phyloP scores from a whole-genome alignment of 2,113 vertebrate genomes.

The Pterocles burchelli region DNA sequence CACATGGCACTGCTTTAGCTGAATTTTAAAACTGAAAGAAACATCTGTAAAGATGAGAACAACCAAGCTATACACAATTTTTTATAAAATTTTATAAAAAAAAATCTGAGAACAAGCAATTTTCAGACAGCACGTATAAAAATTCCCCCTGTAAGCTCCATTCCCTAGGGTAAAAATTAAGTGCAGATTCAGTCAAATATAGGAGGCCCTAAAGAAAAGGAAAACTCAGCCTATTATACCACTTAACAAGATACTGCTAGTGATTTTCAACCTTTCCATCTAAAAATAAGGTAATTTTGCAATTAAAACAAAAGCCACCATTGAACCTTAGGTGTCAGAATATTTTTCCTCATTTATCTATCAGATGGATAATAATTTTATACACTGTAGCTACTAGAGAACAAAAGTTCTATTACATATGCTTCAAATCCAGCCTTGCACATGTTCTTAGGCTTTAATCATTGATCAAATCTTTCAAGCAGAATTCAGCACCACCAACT shows the following conservation, averaged over 20 bases:
- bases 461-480: not conserved
- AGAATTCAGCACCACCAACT: not conserved
- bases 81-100: not conserved
- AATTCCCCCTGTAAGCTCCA: not conserved
- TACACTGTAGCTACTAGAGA: not conserved
- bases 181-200: not conserved
- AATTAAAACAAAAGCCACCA: slow-evolving; percentile 36
- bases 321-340: not conserved
- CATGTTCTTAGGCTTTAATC: not conserved
- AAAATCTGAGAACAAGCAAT: not conserved
- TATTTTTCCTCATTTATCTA: not conserved
- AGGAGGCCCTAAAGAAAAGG: not conserved
- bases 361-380: not conserved
- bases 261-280: not conserved
- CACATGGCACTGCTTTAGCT: not conserved
- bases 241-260: not conserved
- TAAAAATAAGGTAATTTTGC: slow-evolving; percentile 9
- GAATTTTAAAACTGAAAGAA: not conserved
- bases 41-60: not conserved
- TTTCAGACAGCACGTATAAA: not conserved
- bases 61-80: not conserved
- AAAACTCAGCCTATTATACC: not conserved
- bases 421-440: not conserved
- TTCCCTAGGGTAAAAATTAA: not conserved
- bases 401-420: not conserved